Base-by-base conservation (phyloP, 2,888 invertebrate genomes). In the Drosophila longiperda region DNA sequence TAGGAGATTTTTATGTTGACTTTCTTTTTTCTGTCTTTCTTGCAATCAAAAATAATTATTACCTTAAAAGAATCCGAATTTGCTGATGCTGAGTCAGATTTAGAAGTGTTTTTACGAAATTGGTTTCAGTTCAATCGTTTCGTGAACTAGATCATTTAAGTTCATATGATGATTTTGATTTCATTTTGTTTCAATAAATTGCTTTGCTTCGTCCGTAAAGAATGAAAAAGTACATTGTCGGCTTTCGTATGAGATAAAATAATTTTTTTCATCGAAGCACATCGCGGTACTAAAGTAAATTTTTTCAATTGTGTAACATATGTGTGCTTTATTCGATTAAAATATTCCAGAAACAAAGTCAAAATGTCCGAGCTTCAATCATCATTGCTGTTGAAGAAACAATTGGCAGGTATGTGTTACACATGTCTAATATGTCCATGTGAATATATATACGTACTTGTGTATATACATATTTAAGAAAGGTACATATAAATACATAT, bases 331-430 rank as follows among this genome's bases (percentile, higher is more conserved):
- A 50, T 32, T 53, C 45, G 60, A 74, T 54, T 75, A 34, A 52
- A 65, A 60, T 52, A 76, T 71, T 61, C 66, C 73, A 76, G 69
- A 69, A 64, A 66, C 49, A 63, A 78, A 64, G 57, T 69, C 38
- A 84, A 94, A 85, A 97, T 97, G 97, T 97, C 97, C 96, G 97
- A 97, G 95, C 96, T 96, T 96, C 98, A 98, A 96, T 98, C 98
- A 94, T 97, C 98, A 94, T 96, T 98, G 94, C 95, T 98, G 95
- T 95, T 98, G 94, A 96, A 97, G 95, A 98, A 98, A 96, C 98
- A 98, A 95, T 95, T 98, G 95, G 97, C 98, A 96, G 98, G 98
- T 98, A 95, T 94, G 95, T 94, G 95, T 94, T 55, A 54, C 61
- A 49, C 49, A 79, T 38, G 58, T 61, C 40, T 52, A 29, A 38